A percentile compares a stretch with the other conserved stretches of the same genome.
phyloP scores from a whole-genome alignment of 2,888 invertebrate genomes.

The Polydrusus tereticollis region DNA sequence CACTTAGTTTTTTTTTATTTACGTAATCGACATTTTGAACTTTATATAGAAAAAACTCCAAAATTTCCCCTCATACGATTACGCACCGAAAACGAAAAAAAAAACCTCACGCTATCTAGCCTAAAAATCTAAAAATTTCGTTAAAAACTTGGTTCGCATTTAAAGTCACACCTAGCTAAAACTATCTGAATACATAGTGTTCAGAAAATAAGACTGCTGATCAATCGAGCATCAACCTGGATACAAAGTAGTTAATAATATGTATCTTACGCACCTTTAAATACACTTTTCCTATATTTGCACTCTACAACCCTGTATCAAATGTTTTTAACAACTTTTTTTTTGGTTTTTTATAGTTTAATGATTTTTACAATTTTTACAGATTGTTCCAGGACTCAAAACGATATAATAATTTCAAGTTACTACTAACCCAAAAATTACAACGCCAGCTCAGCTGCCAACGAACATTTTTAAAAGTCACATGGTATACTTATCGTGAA shows the following conservation, averaged over 20 bases:
- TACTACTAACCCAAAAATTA: not conserved
- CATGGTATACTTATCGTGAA: not conserved
- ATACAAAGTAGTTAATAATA: constrained; percentile 20
- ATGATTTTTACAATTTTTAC: constrained; percentile 41
- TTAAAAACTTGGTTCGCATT: constrained; percentile 44
- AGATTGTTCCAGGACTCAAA: not conserved
- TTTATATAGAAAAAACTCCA: constrained; percentile 18
- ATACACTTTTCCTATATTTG: constrained; percentile 38
- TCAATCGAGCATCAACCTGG: constrained; percentile 9
- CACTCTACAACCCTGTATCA: constrained; percentile 48
- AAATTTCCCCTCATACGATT: constrained; percentile 8
- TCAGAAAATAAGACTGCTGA: constrained; percentile 29
- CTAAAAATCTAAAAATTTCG: constrained; percentile 41
- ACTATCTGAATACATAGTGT: constrained; percentile 39
- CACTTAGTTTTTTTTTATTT: constrained; percentile 38
- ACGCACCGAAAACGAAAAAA: constrained; percentile 20
- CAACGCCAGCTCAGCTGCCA: not conserved
- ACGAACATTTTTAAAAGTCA: not conserved
- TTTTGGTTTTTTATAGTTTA: constrained; percentile 4
- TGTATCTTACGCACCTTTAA: constrained; percentile 25
- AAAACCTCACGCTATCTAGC: constrained; percentile 27
- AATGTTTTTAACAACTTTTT: constrained; percentile 36
- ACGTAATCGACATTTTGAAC: constrained; percentile 27
- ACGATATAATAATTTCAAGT: no score
- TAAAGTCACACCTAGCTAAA: constrained; percentile 25